Percentiles rank a stretch among this genome's conserved stretches.
These are phyloP conservation scores for Taxidea taxus DNA, from an alignment of 2,113 vertebrate species.

Conservation along the genomic window DNA sequence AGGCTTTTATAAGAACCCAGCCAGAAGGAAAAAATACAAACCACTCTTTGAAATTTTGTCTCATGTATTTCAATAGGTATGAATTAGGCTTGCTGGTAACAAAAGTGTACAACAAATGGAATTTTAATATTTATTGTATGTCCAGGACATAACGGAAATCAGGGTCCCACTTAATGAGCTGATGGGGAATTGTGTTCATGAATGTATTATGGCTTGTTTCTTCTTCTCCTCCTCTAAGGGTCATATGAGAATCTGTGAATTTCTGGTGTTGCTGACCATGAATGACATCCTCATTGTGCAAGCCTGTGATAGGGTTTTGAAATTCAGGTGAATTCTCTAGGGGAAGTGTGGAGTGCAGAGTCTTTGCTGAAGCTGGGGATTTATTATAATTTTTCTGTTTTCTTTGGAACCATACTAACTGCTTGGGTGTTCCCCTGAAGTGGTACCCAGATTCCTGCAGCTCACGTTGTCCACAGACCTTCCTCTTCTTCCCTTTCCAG, in stretches of 20 bases:
- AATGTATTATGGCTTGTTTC: neutral
- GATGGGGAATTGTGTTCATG: neutral
- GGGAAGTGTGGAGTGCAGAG: neutral
- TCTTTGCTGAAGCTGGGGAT: neutral
- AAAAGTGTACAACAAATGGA: neutral
- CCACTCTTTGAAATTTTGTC: neutral
- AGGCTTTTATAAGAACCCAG: neutral
- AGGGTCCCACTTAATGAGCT: neutral
- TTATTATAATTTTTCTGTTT: neutral
- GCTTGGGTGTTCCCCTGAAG: neutral
- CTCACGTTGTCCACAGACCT: neutral
- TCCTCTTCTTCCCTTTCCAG: neutral
- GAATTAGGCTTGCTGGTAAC: neutral
- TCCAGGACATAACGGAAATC: neutral
- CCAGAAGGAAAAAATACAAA: neutral
- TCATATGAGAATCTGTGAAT: neutral
- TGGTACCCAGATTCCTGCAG: neutral
- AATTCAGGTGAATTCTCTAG: neutral
- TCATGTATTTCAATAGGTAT: neutral
- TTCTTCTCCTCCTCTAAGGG: neutral
- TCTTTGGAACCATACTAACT: neutral
- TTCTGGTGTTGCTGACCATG: neutral
- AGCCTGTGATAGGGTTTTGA: neutral
- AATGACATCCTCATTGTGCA: neutral
- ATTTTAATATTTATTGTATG: neutral